Base-by-base conservation (phyloP, 2,888 invertebrate genomes). In the Agrochola macilenta region DNA sequence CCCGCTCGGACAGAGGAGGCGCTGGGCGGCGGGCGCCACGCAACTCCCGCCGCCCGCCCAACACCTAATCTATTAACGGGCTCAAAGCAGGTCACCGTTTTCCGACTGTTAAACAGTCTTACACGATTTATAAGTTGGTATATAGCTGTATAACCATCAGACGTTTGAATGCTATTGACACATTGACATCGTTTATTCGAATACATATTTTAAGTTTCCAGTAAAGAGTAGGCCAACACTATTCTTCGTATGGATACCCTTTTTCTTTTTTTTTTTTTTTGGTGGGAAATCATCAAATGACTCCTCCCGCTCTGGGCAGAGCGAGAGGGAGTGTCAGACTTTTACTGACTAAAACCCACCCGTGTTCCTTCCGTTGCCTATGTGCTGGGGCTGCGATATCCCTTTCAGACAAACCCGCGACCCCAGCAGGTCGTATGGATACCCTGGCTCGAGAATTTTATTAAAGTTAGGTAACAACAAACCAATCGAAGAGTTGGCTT, bases 31-130 rank as follows among this genome's bases (percentile, higher is more conserved):
- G 90, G 89, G 91, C 86, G 90, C 89, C 91, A 89, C 91, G 88
- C 89, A 89, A 89, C 88, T 81, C 91, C 91, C 91, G 89, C 91
- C 94, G 73, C 91, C 91, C 92, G 88, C 91, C 94, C 92, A 91
- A 92, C 93, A 89, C 91, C 93, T 93, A 93, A 93, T 94, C 93
- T 94, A 93, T 94, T 93, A 92, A 92, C 92, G 89, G 90, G 91
- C 92, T 91, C 89, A 91, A 95, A 95, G 91, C 95, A 93, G 96
- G 96, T 96, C 96, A 95, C 93, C 93, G 89, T 92, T 93, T 92
- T 86, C 79, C 82, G 83, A 86, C 88, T 90, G 79, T 75, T 66
- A 64, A 85, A 87, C 80, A 88, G 82, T 72, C 83, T 81, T 78
- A 69, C 69, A 85, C 79, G 76, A 72, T 69, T 83, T 83, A 82